phyloP scores from a whole-genome alignment of 1,140 invertebrate species.

The Drosophila mauritiana region DNA sequence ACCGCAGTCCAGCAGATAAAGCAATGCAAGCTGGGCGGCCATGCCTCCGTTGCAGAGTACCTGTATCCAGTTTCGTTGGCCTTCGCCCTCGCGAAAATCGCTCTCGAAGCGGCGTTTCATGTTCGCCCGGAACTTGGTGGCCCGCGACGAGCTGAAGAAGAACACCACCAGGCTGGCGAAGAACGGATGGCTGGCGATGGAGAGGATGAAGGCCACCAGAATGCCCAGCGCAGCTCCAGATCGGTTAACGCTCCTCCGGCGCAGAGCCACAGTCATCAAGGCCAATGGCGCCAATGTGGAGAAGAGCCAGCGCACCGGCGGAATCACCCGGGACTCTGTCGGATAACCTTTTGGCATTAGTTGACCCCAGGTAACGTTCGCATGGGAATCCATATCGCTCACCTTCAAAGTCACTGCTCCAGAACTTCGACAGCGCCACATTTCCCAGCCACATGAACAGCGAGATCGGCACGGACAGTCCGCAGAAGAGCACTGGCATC shows the following conservation, averaged over 20 bases:
- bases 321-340: conserved; percentile 87
- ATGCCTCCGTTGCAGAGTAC: conserved; percentile 96
- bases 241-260: conserved; percentile 88
- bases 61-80: conserved; percentile 95
- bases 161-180: conserved; percentile 90
- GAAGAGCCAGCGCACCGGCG: conserved; percentile 90
- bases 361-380: conserved; percentile 8
- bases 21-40: conserved; percentile 90
- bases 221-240: conserved; percentile 90
- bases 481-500: conserved; percentile 87
- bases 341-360: conserved; percentile 85
- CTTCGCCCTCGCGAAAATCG: conserved; percentile 91
- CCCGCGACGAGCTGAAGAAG: conserved; percentile 92
- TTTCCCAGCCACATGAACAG: conserved; percentile 90
- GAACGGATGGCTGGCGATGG: conserved; percentile 92
- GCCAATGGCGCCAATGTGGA: conserved; percentile 89
- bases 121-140: conserved; percentile 90
- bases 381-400: neutral
- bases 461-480: conserved; percentile 89
- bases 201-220: conserved; percentile 91
- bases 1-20: conserved; percentile 93
- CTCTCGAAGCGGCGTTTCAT: conserved; percentile 91
- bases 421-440: conserved; percentile 87
- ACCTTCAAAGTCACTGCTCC: conserved; percentile 80
- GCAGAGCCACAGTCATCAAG: conserved; percentile 88